Percentiles rank a stretch among this genome's conserved stretches.
phyloP scores from a whole-genome alignment of 2,113 vertebrate species.

The Casuarius casuarius region DNA sequence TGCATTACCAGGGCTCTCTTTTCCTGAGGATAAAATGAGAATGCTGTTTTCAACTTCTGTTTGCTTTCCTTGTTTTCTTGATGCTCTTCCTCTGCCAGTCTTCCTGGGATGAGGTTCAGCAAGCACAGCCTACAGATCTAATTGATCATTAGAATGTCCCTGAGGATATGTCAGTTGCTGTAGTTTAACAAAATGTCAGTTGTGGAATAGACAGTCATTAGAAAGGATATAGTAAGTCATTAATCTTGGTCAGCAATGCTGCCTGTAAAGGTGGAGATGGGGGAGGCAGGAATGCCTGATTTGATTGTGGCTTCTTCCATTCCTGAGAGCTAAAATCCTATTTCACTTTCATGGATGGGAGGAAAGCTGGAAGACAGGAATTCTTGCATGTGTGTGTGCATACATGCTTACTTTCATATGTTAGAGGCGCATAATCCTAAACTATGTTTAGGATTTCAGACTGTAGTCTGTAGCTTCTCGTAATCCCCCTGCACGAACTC shows the following conservation, averaged over 20 bases:
- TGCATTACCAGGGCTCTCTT: not conserved
- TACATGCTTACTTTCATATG: fast-evolving
- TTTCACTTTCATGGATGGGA: not conserved
- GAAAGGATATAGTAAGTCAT: not conserved
- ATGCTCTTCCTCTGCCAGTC: not conserved
- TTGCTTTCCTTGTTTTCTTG: constrained; percentile 8
- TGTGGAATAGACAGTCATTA: constrained; percentile 1
- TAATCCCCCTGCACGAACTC: not conserved
- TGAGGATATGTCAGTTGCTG: constrained; percentile 23
- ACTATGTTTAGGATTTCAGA: not conserved
- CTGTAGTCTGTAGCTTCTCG: not conserved
- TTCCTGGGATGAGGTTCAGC: not conserved
- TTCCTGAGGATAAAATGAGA: not conserved
- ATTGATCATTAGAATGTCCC: constrained; percentile 31
- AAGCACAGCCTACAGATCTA: not conserved
- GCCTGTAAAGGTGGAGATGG: not conserved
- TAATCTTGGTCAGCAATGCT: not conserved
- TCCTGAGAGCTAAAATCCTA: not conserved
- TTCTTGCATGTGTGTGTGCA: not conserved
- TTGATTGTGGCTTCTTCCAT: not conserved
- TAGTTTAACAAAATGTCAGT: constrained; percentile 16
- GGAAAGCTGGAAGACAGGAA: not conserved
- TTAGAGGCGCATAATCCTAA: not conserved
- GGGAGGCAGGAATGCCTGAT: not conserved
- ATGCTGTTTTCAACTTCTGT: not conserved